Conservation (phyloP, 2,888 invertebrate species). For the Plagodis dolabraria region DNA sequence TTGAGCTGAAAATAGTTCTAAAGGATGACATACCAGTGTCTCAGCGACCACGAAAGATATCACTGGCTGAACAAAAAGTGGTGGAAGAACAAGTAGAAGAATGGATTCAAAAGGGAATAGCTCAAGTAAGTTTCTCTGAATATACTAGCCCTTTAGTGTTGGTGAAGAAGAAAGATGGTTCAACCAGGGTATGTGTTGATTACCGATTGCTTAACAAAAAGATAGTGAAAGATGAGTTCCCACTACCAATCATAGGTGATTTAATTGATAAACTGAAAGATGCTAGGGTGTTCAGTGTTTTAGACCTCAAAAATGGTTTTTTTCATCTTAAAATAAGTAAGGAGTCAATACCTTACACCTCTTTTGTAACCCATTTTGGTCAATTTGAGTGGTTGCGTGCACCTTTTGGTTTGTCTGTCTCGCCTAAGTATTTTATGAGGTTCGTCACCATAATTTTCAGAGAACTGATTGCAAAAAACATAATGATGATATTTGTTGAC, state of each 20-base stretch:
- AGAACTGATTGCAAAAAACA: slow-evolving; percentile 28
- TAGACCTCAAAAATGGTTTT: slow-evolving; percentile 33
- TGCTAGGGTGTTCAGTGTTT: slow-evolving; percentile 16
- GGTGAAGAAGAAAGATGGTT: slow-evolving; percentile 31
- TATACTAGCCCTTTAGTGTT: slow-evolving; percentile 32
- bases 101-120: too few species aligned
- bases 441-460: slow-evolving; percentile 36
- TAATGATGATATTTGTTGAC: slow-evolving; percentile 39
- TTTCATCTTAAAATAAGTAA: slow-evolving; percentile 22
- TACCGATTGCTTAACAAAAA: slow-evolving; percentile 33
- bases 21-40: slow-evolving; percentile 36
- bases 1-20: slow-evolving; percentile 31
- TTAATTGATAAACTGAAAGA: slow-evolving; percentile 12
- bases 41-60: slow-evolving; percentile 36
- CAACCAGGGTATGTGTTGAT: slow-evolving; percentile 27
- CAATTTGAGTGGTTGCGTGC: slow-evolving; percentile 33
- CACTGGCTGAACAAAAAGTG: slow-evolving; percentile 23
- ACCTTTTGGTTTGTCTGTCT: slow-evolving; percentile 35
- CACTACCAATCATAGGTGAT: slow-evolving; percentile 11
- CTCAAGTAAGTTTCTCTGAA: slow-evolving; percentile 32
- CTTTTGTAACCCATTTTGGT: slow-evolving; percentile 27
- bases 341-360: slow-evolving; percentile 25
- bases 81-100: slow-evolving; percentile 31
- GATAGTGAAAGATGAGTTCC: slow-evolving; percentile 31
- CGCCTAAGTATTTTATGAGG: slow-evolving; percentile 32